A percentile compares a stretch with the other conserved stretches of the same genome.
These are phyloP conservation scores for Drosophila bipectinata DNA, from an alignment of 1,140 invertebrate genomes.

Conservation along the genomic window DNA sequence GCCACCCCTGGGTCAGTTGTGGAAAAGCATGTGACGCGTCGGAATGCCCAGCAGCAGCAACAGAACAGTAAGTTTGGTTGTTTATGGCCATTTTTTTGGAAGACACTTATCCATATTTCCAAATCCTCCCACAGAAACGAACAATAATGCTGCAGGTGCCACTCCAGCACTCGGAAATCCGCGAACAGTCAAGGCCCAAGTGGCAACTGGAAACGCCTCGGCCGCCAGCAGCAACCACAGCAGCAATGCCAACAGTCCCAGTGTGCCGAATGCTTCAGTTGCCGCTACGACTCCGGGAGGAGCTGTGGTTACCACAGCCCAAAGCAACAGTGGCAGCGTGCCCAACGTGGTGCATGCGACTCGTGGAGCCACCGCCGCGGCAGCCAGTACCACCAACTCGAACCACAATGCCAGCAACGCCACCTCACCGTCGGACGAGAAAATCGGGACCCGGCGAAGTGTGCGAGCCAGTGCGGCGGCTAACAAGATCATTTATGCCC, in stretches of 20 bases:
- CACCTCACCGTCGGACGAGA: constrained; percentile 76
- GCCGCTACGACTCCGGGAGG: constrained; percentile 28
- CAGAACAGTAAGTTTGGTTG: constrained; percentile 55
- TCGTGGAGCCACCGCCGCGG: constrained; percentile 67
- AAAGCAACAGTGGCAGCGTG: constrained; percentile 21
- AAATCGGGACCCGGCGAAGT: constrained; percentile 77
- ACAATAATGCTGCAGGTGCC: constrained; percentile 21
- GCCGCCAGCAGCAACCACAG: constrained; percentile 33
- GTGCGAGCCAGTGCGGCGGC: constrained; percentile 76
- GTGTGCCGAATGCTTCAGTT: constrained; percentile 14
- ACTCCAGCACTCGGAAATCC: constrained; percentile 14
- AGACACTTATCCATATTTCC: background rate
- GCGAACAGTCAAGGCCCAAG: constrained; percentile 49
- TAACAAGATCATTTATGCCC: constrained; percentile 79
- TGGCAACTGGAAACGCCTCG: constrained; percentile 7
- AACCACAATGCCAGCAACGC: constrained; percentile 45
- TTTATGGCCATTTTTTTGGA: too few species aligned
- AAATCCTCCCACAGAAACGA: constrained; percentile 42
- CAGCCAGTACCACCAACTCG: constrained; percentile 44
- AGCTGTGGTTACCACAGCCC: constrained; percentile 26
- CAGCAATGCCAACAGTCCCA: constrained; percentile 28
- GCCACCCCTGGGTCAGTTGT: constrained; percentile 41
- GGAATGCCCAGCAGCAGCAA: constrained; percentile 64
- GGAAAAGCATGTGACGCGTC: constrained; percentile 73
- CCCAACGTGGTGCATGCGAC: constrained; percentile 65